Evolutionary conservation across 2,113 vertebrate species (phyloP).

Genomic region (Columbina picui): DNA sequence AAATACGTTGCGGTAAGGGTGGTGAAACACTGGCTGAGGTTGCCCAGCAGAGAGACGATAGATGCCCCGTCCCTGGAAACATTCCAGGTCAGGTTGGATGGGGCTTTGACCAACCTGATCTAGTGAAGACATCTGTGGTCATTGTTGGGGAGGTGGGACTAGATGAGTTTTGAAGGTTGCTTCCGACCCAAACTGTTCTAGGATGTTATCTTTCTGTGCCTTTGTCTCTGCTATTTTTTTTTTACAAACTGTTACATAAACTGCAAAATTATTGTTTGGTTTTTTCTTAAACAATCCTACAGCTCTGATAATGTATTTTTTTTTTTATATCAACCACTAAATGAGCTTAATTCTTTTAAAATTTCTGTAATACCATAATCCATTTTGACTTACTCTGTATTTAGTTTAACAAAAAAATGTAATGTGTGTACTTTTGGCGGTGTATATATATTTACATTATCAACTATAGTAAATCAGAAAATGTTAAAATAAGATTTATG

Average conservation of each 20-base stretch:
- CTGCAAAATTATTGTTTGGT: background rate
- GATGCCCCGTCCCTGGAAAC: background rate
- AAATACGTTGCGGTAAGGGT: too few species aligned
- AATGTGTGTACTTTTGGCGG: background rate
- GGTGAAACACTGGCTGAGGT: background rate
- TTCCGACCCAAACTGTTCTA: background rate
- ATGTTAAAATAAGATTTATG: background rate
- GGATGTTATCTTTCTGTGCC: background rate
- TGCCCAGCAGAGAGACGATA: background rate
- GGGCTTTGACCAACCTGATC: background rate
- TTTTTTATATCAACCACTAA: background rate
- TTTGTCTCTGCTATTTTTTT: background rate
- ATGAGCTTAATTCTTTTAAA: background rate
- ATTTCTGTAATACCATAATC: background rate
- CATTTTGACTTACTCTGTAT: background rate
- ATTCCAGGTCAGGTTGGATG: background rate
- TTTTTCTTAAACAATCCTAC: background rate
- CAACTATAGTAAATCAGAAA: background rate
- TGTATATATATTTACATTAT: background rate
- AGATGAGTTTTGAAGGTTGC: background rate
- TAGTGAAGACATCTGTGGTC: background rate
- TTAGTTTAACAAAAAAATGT: background rate
- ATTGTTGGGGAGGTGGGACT: background rate
- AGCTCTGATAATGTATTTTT: background rate
- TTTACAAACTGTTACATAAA: background rate